Evolutionary conservation across 1,140 invertebrate species (phyloP).

Genomic region (Apolygus lucorum): DNA sequence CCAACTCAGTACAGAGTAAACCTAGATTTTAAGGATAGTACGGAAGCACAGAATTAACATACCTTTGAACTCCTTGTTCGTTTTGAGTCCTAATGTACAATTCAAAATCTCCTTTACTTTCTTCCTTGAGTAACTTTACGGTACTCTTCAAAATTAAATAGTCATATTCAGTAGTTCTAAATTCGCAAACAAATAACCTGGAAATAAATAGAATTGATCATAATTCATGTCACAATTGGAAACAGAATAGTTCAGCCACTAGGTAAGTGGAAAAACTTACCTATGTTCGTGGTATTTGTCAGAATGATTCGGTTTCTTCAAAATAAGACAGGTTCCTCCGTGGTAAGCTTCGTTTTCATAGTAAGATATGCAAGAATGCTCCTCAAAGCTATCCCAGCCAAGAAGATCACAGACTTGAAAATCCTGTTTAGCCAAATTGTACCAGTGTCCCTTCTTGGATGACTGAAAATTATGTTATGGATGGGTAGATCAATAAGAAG

Average conservation of each 20-base stretch:
- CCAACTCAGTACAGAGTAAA: too few species aligned
- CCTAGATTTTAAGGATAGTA: too few species aligned
- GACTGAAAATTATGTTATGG: too few species aligned
- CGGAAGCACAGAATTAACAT: too few species aligned
- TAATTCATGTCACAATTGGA: too few species aligned
- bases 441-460: slow-evolving; percentile 39
- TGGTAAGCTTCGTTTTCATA: slow-evolving; percentile 37
- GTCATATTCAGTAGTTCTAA: slow-evolving; percentile 2
- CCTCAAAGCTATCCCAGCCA: slow-evolving; percentile 20
- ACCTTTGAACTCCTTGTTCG: background rate
- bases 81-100: background rate
- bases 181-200: slow-evolving; percentile 7
- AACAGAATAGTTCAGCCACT: too few species aligned
- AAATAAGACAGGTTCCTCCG: slow-evolving; percentile 37
- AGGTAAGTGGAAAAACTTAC: background rate
- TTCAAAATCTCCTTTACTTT: slow-evolving; percentile 1
- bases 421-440: slow-evolving; percentile 45
- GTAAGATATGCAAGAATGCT: slow-evolving; percentile 32
- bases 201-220: background rate
- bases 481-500: too few species aligned
- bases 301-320: slow-evolving; percentile 6
- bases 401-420: slow-evolving; percentile 43
- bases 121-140: background rate
- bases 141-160: slow-evolving; percentile 3
- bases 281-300: background rate